Evolutionary conservation across 2,888 invertebrate genomes (phyloP).

Genomic region (Zhengitettix transpicula): DNA sequence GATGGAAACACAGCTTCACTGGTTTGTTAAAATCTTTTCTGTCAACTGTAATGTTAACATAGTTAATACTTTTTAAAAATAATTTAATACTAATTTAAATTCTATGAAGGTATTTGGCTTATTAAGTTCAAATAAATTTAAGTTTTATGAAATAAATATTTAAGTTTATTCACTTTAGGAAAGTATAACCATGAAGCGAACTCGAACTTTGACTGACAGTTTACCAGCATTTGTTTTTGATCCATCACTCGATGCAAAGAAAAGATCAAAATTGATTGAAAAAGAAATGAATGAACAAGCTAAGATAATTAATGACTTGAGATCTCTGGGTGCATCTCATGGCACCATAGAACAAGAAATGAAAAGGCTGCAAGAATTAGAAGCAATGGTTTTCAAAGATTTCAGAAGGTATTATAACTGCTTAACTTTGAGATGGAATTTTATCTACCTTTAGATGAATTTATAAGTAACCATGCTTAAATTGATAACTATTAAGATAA

Average conservation of each 20-base stretch:
- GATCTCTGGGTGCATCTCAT: slow-evolving; percentile 73
- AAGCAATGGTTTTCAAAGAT: slow-evolving; percentile 86
- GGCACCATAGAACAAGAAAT: slow-evolving; percentile 85
- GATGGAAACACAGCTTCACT: slow-evolving; percentile 23
- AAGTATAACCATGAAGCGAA: slow-evolving; percentile 44
- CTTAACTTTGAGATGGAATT: neutral
- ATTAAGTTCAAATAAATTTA: no score
- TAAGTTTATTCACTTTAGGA: slow-evolving; percentile 29
- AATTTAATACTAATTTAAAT: neutral
- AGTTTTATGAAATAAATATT: neutral
- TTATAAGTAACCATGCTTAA: neutral
- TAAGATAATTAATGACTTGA: slow-evolving; percentile 83
- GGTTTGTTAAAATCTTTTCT: slow-evolving; percentile 8
- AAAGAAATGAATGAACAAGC: slow-evolving; percentile 96
- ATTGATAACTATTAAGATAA: neutral
- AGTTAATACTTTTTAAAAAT: neutral
- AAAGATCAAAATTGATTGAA: slow-evolving; percentile 83
- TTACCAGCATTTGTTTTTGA: slow-evolving; percentile 74
- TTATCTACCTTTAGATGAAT: neutral
- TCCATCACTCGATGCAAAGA: slow-evolving; percentile 58
- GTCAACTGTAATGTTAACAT: neutral
- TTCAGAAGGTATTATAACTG: slow-evolving; percentile 47
- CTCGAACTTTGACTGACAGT: slow-evolving; percentile 51
- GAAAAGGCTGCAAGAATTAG: slow-evolving; percentile 78
- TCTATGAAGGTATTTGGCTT: neutral